Percentiles rank a stretch among this genome's conserved stretches.
Evolutionary conservation across 2,888 invertebrate species (phyloP).

Genomic region (Euzophera pinguis): DNA sequence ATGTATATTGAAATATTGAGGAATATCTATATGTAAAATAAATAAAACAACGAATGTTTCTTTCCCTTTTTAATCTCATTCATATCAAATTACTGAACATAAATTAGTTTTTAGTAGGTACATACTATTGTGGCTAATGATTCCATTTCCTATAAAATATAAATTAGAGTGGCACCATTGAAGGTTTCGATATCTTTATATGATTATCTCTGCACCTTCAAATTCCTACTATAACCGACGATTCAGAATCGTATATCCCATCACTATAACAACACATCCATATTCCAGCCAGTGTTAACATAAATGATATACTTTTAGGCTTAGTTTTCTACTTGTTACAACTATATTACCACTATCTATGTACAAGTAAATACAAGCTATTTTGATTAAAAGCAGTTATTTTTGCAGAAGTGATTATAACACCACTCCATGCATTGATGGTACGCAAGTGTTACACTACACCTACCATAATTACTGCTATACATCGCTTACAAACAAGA

Average conservation of each 20-base stretch:
- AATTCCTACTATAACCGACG: slow-evolving; percentile 43
- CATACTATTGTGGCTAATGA: slow-evolving; percentile 58
- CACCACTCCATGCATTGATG: slow-evolving; percentile 56
- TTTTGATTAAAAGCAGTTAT: slow-evolving; percentile 52
- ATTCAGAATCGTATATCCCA: slow-evolving; percentile 63
- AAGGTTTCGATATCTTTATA: slow-evolving; percentile 51
- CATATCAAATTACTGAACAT: slow-evolving; percentile 77
- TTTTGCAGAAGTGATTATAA: slow-evolving; percentile 66
- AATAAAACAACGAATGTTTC: slow-evolving; percentile 34
- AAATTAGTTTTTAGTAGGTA: slow-evolving; percentile 62
- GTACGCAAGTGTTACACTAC: slow-evolving; percentile 40
- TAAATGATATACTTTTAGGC: slow-evolving; percentile 57
- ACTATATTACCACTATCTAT: slow-evolving; percentile 48
- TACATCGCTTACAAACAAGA: slow-evolving; percentile 30
- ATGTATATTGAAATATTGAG: too few species aligned
- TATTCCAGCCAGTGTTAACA: slow-evolving; percentile 48
- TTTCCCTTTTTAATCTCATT: slow-evolving; percentile 69
- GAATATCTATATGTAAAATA: neutral
- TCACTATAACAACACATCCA: slow-evolving; percentile 43
- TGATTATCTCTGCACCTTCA: slow-evolving; percentile 45
- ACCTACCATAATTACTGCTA: slow-evolving; percentile 35
- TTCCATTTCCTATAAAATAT: slow-evolving; percentile 66
- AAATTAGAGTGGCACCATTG: slow-evolving; percentile 67
- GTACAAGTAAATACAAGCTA: slow-evolving; percentile 61
- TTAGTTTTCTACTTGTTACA: slow-evolving; percentile 45